Percentiles rank a stretch among this genome's conserved stretches.
Evolutionary conservation across 2,888 invertebrate genomes (phyloP).

Genomic region (Andrena marginata): DNA sequence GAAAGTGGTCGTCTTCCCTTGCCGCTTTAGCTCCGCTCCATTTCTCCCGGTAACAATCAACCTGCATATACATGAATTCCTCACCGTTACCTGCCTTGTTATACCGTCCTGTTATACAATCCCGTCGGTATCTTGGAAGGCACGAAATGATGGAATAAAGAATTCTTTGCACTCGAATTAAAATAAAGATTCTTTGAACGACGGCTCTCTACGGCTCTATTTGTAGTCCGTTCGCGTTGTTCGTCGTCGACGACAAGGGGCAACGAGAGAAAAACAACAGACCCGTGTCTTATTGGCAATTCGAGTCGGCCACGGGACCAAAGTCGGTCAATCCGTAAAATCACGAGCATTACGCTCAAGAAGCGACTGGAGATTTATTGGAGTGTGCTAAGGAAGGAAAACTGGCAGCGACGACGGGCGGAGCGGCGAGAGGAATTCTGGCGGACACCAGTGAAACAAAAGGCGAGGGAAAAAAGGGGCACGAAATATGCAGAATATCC

Average conservation of each 20-base stretch:
- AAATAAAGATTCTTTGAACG: too few relatives aligned
- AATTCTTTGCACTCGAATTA: too few relatives aligned
- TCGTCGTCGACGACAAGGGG: background rate
- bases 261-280: slow-evolving; percentile 1
- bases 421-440: slow-evolving; percentile 18
- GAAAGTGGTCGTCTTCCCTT: slow-evolving; percentile 3
- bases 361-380: slow-evolving; percentile 67
- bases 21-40: background rate
- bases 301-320: slow-evolving; percentile 58
- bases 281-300: slow-evolving; percentile 63
- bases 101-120: too few relatives aligned
- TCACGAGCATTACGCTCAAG: slow-evolving; percentile 54
- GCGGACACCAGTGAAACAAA: background rate
- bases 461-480: background rate
- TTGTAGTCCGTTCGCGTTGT: slow-evolving; percentile 32
- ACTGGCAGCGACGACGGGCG: slow-evolving; percentile 25
- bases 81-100: too few relatives aligned
- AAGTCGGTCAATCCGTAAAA: slow-evolving; percentile 63
- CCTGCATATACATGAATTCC: slow-evolving; percentile 9
- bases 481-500: background rate
- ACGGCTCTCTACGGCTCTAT: slow-evolving; percentile 29
- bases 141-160: too few relatives aligned
- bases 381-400: slow-evolving; percentile 53
- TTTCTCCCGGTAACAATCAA: background rate
- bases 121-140: too few relatives aligned